Evolutionary conservation across 30 jellyfish, hydroid and myxozoan species (phyloP).

Genomic region (Pelagia noctiluca): DNA sequence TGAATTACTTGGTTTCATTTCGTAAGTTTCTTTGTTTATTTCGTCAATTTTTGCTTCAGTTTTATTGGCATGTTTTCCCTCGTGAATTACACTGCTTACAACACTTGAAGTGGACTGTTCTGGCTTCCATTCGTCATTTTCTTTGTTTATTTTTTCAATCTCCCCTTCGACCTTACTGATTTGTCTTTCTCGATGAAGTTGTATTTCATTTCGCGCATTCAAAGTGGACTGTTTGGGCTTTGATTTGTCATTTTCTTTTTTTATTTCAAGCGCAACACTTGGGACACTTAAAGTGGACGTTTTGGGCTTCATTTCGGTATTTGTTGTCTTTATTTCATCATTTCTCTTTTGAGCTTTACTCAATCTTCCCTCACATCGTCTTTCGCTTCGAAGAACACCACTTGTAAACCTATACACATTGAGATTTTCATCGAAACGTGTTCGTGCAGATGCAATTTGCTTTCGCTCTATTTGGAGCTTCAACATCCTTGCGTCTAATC

Average conservation of each 20-base stretch:
- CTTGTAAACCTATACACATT: background rate
- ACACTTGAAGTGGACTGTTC: no score
- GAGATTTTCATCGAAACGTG: background rate
- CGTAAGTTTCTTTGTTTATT: no score
- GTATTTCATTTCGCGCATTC: no score
- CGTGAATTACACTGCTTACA: no score
- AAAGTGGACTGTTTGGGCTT: no score
- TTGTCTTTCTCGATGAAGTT: no score
- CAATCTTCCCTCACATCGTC: background rate
- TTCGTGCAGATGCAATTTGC: background rate
- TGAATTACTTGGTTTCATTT: no score
- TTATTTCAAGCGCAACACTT: background rate
- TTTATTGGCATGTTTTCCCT: no score
- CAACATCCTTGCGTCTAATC: background rate
- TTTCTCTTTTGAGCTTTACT: background rate
- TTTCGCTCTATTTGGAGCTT: background rate
- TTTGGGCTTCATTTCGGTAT: background rate
- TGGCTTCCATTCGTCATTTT: no score
- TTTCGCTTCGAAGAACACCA: background rate
- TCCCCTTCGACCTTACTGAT: no score
- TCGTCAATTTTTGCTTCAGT: no score
- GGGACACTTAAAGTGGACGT: background rate
- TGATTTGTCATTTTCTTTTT: background rate
- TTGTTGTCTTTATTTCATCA: background rate
- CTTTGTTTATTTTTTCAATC: no score